Percentiles rank a stretch among this genome's conserved stretches.
Conservation (phyloP, 1,140 invertebrate genomes). For the Phocides pigmalion region DNA sequence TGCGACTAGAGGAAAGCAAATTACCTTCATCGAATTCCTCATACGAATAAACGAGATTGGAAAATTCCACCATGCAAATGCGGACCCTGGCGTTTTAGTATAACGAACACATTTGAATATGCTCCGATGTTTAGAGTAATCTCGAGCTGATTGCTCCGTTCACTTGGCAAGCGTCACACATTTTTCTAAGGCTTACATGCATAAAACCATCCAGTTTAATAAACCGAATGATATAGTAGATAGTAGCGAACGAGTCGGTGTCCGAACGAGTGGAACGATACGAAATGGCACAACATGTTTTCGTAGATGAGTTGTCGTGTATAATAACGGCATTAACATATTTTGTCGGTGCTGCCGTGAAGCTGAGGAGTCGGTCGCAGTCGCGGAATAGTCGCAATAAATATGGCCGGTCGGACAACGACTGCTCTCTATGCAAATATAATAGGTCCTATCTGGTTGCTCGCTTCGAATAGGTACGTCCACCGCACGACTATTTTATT, state of each 20-base stretch:
- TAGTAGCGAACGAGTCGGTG: not conserved
- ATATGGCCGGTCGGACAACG: constrained; percentile 42
- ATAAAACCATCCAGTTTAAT: constrained; percentile 30
- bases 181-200: constrained; percentile 23
- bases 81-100: constrained; percentile 23
- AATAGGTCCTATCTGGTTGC: constrained; percentile 53
- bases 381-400: constrained; percentile 43
- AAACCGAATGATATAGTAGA: constrained; percentile 12
- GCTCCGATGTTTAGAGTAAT: constrained; percentile 14
- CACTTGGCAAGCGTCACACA: constrained; percentile 18
- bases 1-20: constrained; percentile 42
- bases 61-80: constrained; percentile 26
- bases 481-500: constrained; percentile 35
- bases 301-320: constrained; percentile 29
- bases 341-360: constrained; percentile 26
- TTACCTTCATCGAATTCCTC: constrained; percentile 56
- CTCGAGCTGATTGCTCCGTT: constrained; percentile 15
- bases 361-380: constrained; percentile 16
- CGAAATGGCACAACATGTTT: constrained; percentile 18
- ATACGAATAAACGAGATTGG: constrained; percentile 25
- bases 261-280: constrained; percentile 12
- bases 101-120: constrained; percentile 10
- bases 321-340: constrained; percentile 42
- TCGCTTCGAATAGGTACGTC: constrained; percentile 42
- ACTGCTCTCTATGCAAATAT: constrained; percentile 62